Evolutionary conservation across 2,113 vertebrate genomes (phyloP), one percentile per base, ranked within the genome.

Genomic region (Etheostoma spectabile): DNA sequence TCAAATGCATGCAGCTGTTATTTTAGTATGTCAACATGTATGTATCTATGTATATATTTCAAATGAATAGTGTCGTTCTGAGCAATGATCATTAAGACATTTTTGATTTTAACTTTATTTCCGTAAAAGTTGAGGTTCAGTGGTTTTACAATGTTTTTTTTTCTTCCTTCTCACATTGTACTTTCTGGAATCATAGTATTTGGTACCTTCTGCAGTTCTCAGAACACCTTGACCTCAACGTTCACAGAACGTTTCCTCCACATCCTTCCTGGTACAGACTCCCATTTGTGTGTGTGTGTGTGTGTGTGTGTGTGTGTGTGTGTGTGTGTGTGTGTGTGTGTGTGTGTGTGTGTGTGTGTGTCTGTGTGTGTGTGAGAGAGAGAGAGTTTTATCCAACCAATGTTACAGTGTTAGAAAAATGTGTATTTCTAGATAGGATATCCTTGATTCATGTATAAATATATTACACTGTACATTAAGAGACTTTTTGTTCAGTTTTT

Each of bases 251-350:
- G 2, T 69, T 79, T 57, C 42, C 55, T 30, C 24, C 56, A 49
- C 77, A 49, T 27, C 73, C 51, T 66, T 18, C 14, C n/a, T 72
- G 24, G 60, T 64, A 80, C n/a, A n/a, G n/a, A n/a, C n/a, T n/a
- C n/a, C n/a, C n/a, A n/a, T n/a, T n/a, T 51, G 27, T 18, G 33
- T n/a, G 67, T 42, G 62, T 14, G 53, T 56, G n/a, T 56, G 53
- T 63, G 60, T 14, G 8, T 63, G 38, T 22, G 10, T 42, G 10
- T 42, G 38, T 42, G 10, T 42, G 38, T 42, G 38, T 38, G 35
- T 38, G 8, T 75, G 60, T 30, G 73, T 57, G 51, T 11, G 66
- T 38, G 51, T 52, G 55, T 33, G 69, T 48, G 38, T 51, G 27
- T 18, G 33, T n/a, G 67, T 42, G 62, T 14, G 53, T 56, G n/a